Percentiles rank a stretch among this genome's conserved stretches.
Evolutionary conservation across 2,888 invertebrate genomes (phyloP).

Genomic region (Chydorus sphaericus): DNA sequence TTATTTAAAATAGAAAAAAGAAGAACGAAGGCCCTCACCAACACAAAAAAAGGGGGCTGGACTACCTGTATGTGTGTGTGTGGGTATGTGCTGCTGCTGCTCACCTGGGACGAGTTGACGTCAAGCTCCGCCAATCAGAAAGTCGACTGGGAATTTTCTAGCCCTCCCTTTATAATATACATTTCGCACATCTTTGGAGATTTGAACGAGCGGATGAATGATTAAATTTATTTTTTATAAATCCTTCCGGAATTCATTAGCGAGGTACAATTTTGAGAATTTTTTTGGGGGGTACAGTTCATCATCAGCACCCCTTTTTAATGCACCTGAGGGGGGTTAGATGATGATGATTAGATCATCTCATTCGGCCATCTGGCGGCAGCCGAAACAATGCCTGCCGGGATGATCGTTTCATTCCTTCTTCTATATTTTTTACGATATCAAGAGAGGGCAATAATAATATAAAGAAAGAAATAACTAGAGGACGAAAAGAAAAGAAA

Average conservation of each 20-base stretch:
- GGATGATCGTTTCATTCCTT: background rate
- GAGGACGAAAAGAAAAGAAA: too few relatives aligned
- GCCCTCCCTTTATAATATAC: too few relatives aligned
- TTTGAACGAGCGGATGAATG: too few relatives aligned
- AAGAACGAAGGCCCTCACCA: background rate
- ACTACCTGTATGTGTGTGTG: background rate
- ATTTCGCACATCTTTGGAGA: too few relatives aligned
- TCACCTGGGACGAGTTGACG: too few relatives aligned
- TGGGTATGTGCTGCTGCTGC: background rate
- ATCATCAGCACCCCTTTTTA: background rate
- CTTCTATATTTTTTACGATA: background rate
- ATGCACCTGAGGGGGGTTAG: background rate
- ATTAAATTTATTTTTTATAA: too few relatives aligned
- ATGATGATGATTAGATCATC: constrained; percentile 1
- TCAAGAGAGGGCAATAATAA: too few relatives aligned
- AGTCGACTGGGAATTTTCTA: background rate
- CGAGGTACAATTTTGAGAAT: too few relatives aligned
- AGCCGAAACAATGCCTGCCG: background rate
- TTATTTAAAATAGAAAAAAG: background rate
- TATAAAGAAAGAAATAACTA: too few relatives aligned
- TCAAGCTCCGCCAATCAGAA: background rate
- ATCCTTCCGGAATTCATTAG: too few relatives aligned
- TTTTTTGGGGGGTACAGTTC: too few relatives aligned
- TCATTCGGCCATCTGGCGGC: background rate
- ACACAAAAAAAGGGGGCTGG: background rate